These are phyloP conservation scores for Melanotaenia duboulayi DNA, from an alignment of 2,113 vertebrate genomes.

Conservation along the genomic window DNA sequence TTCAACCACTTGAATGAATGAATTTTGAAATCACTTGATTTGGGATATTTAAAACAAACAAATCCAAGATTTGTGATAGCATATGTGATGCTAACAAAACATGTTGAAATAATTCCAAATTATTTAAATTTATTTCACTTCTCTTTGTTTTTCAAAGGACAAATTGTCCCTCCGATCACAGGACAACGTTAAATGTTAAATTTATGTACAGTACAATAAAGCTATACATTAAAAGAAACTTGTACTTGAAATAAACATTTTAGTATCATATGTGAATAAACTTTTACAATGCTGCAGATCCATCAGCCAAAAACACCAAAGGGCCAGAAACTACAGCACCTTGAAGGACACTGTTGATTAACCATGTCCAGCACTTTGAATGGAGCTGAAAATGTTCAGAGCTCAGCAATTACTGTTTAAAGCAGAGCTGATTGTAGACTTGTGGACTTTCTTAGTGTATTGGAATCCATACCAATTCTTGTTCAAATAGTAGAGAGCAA, in stretches of 20 bases:
- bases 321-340: slow-evolving; percentile 6
- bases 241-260: slow-evolving; percentile 10
- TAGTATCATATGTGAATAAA: slow-evolving; percentile 5
- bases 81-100: neutral
- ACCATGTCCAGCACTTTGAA: slow-evolving; percentile 46
- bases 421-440: slow-evolving; percentile 27
- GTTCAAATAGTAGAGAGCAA: neutral
- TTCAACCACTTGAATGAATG: too few species aligned
- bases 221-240: slow-evolving; percentile 8
- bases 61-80: too few species aligned
- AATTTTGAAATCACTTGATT: neutral
- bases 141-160: neutral
- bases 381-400: slow-evolving; percentile 42
- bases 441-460: neutral
- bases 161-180: neutral
- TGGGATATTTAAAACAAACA: neutral
- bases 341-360: slow-evolving; percentile 43
- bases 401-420: slow-evolving; percentile 31
- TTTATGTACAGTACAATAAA: neutral
- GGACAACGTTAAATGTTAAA: neutral
- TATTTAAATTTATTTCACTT: too few species aligned
- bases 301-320: slow-evolving; percentile 11
- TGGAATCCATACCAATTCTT: slow-evolving; percentile 5
- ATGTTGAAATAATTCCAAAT: too few species aligned
- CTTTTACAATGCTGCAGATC: neutral